Base-by-base conservation (phyloP, 2,797 vertebrate species). In the Mareca strepera region DNA sequence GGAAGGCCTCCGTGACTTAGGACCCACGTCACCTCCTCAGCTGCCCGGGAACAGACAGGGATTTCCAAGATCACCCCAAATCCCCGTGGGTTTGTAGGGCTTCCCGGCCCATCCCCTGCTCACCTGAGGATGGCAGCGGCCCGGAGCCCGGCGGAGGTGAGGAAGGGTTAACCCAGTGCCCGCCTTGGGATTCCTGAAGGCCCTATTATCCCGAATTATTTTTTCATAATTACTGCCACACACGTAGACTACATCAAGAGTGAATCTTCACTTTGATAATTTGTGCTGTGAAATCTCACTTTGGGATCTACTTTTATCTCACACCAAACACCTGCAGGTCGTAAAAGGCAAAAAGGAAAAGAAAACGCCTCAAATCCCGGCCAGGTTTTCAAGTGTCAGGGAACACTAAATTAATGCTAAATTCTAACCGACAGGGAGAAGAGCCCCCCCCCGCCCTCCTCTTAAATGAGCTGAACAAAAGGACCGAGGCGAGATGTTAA, bases 191-290 rank as follows among this genome's bases (percentile, higher is more conserved):
- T 97, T 97, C 97, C 87, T 97, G 94, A 97, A 97, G 93, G 95
- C 97, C 95, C 95, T 92, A 97, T 96, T 97, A 97, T 97, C 97
- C 97, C 3, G 77, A 98, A 97, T 95, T 93, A 95, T 97, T 97
- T 96, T 96, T 97, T 97, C 95, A 87, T 98, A 98, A 98, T 98
- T 98, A 97, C 96, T 95, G 96, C 98, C 97, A 98, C 98, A 98
- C 98, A 98, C 97, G 91, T 95, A 59, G 98, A 97, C 93, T 96
- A 98, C 97, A 98, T 98, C 97, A 98, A 98, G 98, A 97, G 97
- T 64, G 94, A 98, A 97, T 82, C 93, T 97, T 96, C 91, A 94
- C 97, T 98, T 98, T 98, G 98, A 98, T 98, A 97, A 97, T 97
- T 96, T 91, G 94, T 94, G 96, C 96, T 96, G 96, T 89, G 94